These are phyloP conservation scores for Protosalanx chinensis DNA, from an alignment of 2,797 vertebrate species.

Conservation along the genomic window DNA sequence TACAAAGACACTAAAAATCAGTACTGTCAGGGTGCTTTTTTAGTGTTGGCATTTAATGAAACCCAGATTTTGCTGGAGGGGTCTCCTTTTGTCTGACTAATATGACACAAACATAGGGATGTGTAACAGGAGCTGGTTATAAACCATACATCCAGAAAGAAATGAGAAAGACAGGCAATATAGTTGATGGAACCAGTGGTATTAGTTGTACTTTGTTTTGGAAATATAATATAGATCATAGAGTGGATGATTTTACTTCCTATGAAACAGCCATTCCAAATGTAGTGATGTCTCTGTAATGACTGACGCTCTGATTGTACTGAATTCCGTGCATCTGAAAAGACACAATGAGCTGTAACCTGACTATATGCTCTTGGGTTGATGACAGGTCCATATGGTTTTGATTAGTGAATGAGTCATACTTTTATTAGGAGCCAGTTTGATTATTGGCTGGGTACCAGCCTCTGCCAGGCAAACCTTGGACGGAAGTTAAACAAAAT, in stretches of 20 bases:
- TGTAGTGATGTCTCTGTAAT: too few species aligned
- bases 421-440: constrained; percentile 10
- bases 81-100: constrained; percentile 49
- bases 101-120: constrained; percentile 55
- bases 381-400: constrained; percentile 39
- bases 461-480: constrained; percentile 44
- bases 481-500: constrained; percentile 27
- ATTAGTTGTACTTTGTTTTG: constrained; percentile 19
- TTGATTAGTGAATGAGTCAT: constrained; percentile 43
- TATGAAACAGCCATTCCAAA: constrained; percentile 7
- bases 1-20: constrained; percentile 25
- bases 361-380: constrained; percentile 5
- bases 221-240: constrained; percentile 15
- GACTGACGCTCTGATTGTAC: neutral
- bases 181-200: too few species aligned
- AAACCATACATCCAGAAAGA: constrained; percentile 31
- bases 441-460: constrained; percentile 27
- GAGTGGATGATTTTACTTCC: constrained; percentile 5
- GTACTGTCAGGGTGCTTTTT: constrained; percentile 41
- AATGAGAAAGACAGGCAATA: constrained; percentile 19
- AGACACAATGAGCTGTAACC: constrained; percentile 2
- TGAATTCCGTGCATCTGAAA: neutral
- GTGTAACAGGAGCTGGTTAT: constrained; percentile 53
- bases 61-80: constrained; percentile 43
- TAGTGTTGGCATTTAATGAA: constrained; percentile 42